Percentiles rank a stretch among this genome's conserved stretches.
Conservation (phyloP, 37 sponge, comb jelly and placozoan species). For the Corticium candelabrum region DNA sequence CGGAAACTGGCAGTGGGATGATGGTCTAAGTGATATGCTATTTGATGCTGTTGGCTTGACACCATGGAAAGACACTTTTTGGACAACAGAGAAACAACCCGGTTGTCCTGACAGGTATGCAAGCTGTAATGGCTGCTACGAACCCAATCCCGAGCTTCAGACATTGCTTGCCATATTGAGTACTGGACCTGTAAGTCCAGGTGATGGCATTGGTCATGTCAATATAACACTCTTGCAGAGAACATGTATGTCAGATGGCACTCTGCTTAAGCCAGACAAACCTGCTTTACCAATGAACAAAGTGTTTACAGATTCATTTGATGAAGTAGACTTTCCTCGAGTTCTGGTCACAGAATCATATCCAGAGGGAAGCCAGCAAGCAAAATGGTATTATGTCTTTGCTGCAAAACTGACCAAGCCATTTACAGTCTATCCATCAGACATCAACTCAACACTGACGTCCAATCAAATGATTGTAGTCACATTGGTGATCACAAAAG, state of each 20-base stretch:
- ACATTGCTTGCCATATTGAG: not conserved
- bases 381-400: not conserved
- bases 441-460: not conserved
- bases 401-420: not conserved
- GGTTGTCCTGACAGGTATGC: not conserved
- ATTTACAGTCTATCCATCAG: not conserved
- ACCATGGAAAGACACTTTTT: not conserved
- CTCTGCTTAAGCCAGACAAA: not conserved
- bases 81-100: not conserved
- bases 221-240: not conserved
- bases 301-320: not conserved
- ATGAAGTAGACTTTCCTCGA: not conserved
- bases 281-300: not conserved
- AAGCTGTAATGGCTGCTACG: not conserved
- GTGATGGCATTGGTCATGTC: not conserved
- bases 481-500: not conserved
- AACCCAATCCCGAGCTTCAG: constrained; percentile 5
- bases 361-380: not conserved
- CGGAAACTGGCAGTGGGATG: not conserved
- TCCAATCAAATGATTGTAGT: not conserved
- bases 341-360: not conserved
- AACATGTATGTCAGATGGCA: not conserved
- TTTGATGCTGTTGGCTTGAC: not conserved
- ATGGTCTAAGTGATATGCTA: not conserved
- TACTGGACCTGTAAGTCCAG: not conserved